Conservation (phyloP, 2,113 vertebrate genomes). For the Vidua macroura region DNA sequence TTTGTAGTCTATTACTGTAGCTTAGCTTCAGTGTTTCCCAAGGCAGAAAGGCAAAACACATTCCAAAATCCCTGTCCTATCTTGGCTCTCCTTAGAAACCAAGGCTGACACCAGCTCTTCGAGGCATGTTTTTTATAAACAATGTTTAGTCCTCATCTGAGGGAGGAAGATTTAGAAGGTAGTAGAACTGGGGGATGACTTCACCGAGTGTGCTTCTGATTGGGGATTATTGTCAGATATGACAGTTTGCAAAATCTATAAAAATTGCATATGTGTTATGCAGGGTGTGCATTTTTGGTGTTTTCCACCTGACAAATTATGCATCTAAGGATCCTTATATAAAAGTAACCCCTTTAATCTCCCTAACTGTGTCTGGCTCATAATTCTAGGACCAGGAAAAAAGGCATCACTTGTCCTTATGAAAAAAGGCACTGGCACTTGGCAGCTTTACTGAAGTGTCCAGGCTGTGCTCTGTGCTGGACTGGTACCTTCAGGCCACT, state of each 20-base stretch:
- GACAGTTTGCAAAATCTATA: neutral
- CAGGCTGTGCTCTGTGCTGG: accelerated
- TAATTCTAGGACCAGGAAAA: neutral
- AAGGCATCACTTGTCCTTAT: neutral
- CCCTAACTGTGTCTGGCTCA: neutral
- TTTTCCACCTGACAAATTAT: neutral
- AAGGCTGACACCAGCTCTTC: neutral
- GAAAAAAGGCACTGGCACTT: neutral
- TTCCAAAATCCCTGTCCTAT: neutral
- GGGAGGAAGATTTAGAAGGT: neutral
- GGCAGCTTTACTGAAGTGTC: neutral
- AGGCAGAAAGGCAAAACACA: neutral
- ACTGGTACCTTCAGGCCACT: neutral
- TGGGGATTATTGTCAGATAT: neutral
- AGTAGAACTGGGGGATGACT: neutral
- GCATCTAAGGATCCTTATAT: neutral
- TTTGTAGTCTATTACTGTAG: neutral
- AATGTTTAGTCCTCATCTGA: neutral
- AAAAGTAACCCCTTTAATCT: neutral
- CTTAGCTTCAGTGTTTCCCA: neutral
- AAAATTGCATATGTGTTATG: neutral
- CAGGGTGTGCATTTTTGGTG: neutral
- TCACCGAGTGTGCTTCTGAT: accelerated
- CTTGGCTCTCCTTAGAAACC: neutral
- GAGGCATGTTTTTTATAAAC: neutral